Conservation (phyloP, 2,797 vertebrate genomes). For the Menidia menidia region DNA sequence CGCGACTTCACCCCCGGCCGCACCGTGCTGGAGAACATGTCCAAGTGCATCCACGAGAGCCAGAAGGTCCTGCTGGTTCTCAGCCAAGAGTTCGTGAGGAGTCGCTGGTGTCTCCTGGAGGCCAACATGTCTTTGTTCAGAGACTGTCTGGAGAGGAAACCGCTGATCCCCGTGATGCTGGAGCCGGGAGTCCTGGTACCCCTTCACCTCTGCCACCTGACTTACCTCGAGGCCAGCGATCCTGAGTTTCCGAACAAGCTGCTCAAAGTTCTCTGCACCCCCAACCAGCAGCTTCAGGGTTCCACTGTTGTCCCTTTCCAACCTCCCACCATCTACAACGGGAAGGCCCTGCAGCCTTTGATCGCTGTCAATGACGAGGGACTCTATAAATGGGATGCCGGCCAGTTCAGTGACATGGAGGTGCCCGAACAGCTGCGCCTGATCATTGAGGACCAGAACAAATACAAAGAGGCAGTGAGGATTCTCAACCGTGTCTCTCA, state of each 20-base stretch:
- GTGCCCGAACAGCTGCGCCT: slow-evolving; percentile 65
- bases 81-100: slow-evolving; percentile 77
- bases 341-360: slow-evolving; percentile 70
- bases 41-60: slow-evolving; percentile 72
- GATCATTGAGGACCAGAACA: slow-evolving; percentile 60
- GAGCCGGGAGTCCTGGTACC: slow-evolving; percentile 61
- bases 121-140: slow-evolving; percentile 77
- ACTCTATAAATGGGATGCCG: slow-evolving; percentile 53
- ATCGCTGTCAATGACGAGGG: slow-evolving; percentile 60
- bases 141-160: slow-evolving; percentile 73
- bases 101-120: slow-evolving; percentile 80
- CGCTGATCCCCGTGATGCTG: slow-evolving; percentile 72
- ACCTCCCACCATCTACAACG: slow-evolving; percentile 67
- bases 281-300: slow-evolving; percentile 49
- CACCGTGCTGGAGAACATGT: slow-evolving; percentile 77
- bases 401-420: slow-evolving; percentile 67
- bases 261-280: slow-evolving; percentile 62
- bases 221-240: slow-evolving; percentile 70
- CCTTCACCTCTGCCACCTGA: slow-evolving; percentile 77
- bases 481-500: slow-evolving; percentile 63
- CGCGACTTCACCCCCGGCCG: slow-evolving; percentile 73
- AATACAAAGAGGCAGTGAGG: slow-evolving; percentile 61
- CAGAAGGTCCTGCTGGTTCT: slow-evolving; percentile 79
- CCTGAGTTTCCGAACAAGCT: slow-evolving; percentile 62
- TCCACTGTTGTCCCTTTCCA: slow-evolving; percentile 65